Conservation (phyloP, 2,888 invertebrate genomes). For the Metopia argyrocephala region DNA sequence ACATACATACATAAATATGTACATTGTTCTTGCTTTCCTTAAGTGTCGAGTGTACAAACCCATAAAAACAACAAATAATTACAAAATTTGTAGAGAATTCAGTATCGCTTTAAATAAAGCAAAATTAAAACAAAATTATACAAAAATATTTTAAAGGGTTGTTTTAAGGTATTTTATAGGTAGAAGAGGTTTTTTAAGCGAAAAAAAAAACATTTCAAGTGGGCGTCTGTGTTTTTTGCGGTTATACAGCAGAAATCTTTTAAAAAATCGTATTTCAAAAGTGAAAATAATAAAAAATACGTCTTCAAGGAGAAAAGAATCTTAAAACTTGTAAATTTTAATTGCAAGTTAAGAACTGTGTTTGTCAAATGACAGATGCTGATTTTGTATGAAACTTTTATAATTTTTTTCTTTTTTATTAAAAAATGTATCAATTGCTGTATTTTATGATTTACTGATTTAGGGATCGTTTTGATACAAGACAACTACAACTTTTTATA, state of each 20-base stretch:
- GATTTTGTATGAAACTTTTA: no score
- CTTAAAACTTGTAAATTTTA: not conserved
- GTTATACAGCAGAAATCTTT: slow-evolving; percentile 47
- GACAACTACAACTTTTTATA: no score
- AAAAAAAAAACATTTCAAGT: slow-evolving; percentile 47
- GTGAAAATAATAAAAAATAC: slow-evolving; percentile 8
- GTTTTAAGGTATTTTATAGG: slow-evolving; percentile 18
- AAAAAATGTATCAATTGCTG: no score
- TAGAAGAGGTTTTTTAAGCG: slow-evolving; percentile 23
- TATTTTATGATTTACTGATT: no score
- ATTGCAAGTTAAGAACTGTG: no score
- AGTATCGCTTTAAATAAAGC: not conserved
- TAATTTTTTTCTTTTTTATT: no score
- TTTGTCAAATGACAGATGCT: no score
- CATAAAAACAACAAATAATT: not conserved
- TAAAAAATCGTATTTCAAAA: slow-evolving; percentile 8
- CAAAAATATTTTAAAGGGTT: slow-evolving; percentile 38
- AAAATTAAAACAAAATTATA: not conserved
- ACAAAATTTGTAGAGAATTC: not conserved
- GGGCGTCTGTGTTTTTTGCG: slow-evolving; percentile 44
- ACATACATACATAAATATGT: no score
- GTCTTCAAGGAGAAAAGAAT: not conserved
- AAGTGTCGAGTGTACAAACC: not conserved
- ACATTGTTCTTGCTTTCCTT: not conserved
- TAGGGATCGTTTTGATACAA: no score